Conservation (phyloP, 2,888 invertebrate genomes). For the Punctoribates punctum region DNA sequence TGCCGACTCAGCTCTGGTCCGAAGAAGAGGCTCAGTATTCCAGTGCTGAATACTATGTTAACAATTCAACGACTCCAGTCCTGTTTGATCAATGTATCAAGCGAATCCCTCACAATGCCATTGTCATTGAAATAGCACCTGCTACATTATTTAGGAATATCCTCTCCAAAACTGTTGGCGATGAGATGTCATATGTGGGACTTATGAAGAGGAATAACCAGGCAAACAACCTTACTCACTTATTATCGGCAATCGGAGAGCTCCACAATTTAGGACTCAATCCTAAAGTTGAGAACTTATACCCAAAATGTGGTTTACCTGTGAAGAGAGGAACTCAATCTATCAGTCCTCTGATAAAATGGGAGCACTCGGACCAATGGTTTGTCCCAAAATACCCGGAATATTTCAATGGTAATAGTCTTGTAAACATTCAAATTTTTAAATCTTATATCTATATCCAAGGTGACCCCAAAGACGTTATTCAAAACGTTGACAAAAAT, state of each 20-base stretch:
- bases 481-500: no score
- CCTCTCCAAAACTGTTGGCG: slow-evolving; percentile 74
- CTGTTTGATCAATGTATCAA: slow-evolving; percentile 81
- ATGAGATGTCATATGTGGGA: slow-evolving; percentile 71
- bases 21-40: slow-evolving; percentile 71
- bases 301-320: slow-evolving; percentile 72
- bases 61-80: slow-evolving; percentile 89
- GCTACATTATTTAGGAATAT: slow-evolving; percentile 90
- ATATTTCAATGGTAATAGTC: slow-evolving; percentile 52
- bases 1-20: slow-evolving; percentile 76
- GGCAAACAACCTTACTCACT: slow-evolving; percentile 71
- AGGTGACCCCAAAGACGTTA: no score
- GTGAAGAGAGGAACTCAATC: slow-evolving; percentile 87
- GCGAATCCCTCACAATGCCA: slow-evolving; percentile 80
- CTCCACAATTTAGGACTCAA: slow-evolving; percentile 44
- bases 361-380: slow-evolving; percentile 91
- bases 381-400: slow-evolving; percentile 67
- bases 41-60: slow-evolving; percentile 90
- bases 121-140: slow-evolving; percentile 91
- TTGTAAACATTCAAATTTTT: no score
- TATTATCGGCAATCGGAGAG: slow-evolving; percentile 62
- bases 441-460: no score
- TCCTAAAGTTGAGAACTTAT: slow-evolving; percentile 62
- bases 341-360: slow-evolving; percentile 75
- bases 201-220: slow-evolving; percentile 78